Evolutionary conservation across 1,140 invertebrate genomes (phyloP).

Genomic region (Mesaphorura yosii): DNA sequence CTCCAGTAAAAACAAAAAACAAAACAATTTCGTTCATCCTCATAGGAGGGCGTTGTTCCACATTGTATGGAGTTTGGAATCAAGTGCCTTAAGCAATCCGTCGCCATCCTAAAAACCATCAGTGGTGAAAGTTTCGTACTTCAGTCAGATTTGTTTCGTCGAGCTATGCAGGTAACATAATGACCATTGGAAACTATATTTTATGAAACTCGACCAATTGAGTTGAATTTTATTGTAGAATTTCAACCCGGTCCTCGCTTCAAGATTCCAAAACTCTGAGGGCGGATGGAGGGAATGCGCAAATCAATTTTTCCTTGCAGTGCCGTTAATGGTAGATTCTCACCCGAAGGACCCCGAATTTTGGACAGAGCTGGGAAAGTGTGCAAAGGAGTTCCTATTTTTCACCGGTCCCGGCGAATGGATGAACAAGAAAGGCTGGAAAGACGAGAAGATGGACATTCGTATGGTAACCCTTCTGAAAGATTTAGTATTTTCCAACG

Average conservation of each 20-base stretch:
- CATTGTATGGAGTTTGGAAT: slow-evolving; percentile 30
- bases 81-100: slow-evolving; percentile 24
- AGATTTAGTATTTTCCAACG: slow-evolving; percentile 26
- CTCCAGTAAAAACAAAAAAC: not conserved
- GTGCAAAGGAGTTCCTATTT: slow-evolving; percentile 28
- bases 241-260: slow-evolving; percentile 25
- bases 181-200: not conserved
- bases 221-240: slow-evolving; percentile 17
- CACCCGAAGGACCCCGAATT: slow-evolving; percentile 21
- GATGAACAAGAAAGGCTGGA: slow-evolving; percentile 29
- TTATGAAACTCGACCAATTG: not conserved
- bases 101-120: slow-evolving; percentile 9
- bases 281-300: slow-evolving; percentile 29
- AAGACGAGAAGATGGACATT: slow-evolving; percentile 29
- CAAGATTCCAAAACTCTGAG: slow-evolving; percentile 28
- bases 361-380: slow-evolving; percentile 23
- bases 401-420: slow-evolving; percentile 27
- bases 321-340: slow-evolving; percentile 22
- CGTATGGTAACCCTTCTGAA: slow-evolving; percentile 28
- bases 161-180: slow-evolving; percentile 13
- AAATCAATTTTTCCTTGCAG: slow-evolving; percentile 25
- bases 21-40: not conserved
- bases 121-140: slow-evolving; percentile 16
- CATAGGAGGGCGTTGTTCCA: slow-evolving; percentile 26
- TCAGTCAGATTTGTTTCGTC: slow-evolving; percentile 17